A percentile compares a stretch with the other conserved stretches of the same genome.
Conservation (phyloP, 2,888 invertebrate genomes). For the Brachylomia viminalis region DNA sequence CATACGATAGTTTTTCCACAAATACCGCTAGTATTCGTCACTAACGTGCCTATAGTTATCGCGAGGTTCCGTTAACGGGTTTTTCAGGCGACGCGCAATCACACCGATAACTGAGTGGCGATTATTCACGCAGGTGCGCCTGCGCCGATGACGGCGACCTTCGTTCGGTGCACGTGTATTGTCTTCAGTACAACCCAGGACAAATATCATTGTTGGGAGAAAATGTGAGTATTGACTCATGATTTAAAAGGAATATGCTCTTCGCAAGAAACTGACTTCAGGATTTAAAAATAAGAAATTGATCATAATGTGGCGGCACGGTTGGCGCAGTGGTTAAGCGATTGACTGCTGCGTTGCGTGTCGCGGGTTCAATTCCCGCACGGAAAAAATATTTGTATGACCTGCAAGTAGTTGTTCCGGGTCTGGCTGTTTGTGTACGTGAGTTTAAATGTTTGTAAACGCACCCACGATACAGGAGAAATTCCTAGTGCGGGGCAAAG, state of each 20-base stretch:
- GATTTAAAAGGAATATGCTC: not conserved
- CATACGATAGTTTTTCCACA: slow-evolving; percentile 20
- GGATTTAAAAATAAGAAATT: no score
- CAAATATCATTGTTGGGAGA: slow-evolving; percentile 14
- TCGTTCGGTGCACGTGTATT: slow-evolving; percentile 64
- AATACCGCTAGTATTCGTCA: slow-evolving; percentile 23
- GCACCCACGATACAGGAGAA: no score
- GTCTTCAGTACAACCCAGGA: slow-evolving; percentile 59
- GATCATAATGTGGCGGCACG: no score
- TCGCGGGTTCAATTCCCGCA: no score
- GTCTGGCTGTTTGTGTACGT: no score
- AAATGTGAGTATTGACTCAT: slow-evolving; percentile 1
- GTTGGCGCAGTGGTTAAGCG: no score
- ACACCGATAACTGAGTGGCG: slow-evolving; percentile 47
- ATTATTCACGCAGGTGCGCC: slow-evolving; percentile 66
- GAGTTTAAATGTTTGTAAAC: no score
- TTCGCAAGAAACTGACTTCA: not conserved
- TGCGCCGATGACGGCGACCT: slow-evolving; percentile 59
- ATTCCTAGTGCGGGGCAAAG: no score
- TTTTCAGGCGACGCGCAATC: slow-evolving; percentile 61
- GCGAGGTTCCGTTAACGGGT: slow-evolving; percentile 55
- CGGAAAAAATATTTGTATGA: no score
- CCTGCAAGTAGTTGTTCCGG: no score
- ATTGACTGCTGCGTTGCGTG: no score
- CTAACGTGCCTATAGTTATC: slow-evolving; percentile 33